Evolutionary conservation across 2,797 vertebrate species (phyloP), one percentile per base, ranked within the genome.

Genomic region (Coilia nasus): DNA sequence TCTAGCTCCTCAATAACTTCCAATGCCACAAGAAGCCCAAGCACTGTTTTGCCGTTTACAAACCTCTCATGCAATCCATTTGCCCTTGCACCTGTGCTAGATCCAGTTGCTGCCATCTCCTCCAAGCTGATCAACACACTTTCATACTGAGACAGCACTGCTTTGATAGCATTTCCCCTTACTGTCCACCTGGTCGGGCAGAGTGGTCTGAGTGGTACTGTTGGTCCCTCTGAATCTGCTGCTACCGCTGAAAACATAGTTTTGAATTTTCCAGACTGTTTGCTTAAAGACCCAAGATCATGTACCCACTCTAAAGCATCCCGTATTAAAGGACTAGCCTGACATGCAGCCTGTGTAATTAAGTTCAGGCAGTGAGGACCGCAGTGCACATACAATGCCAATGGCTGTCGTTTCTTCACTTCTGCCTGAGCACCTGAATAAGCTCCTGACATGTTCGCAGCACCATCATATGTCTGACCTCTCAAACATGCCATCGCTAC

Each of bases 1-100:
- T 87, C 86, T n/a, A 87, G 80, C 10, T 87, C 41, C 87, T 78
- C 59, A 83, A 81, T 44, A 67, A 84, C 84, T 78, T 82, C 83
- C 64, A 84, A 89, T 15, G 83, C 82, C 86, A 86, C 83, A 46
- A 56, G 87, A 14, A 89, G 83, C 0, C 85, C 86, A 67, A 89
- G 80, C 81, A 86, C 86, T 21, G 83, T 87, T 14, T 85, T 81
- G 47, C 85, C 85, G 81, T 82, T 87, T 1, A 54, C 71, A 35
- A 85, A 80, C 47, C 81, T 83, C 47, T 83, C 85, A 60, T 86
- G 64, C 80, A 87, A 84, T 57, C 85, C 83, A 86, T 44, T 87
- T 44, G 78, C 86, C 86, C 85, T 81, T 60, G 83, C 85, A 81
- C 71, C 85, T n/a, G 85, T 83, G 28, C 44, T 87, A 19, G 86